Base-by-base conservation (phyloP, 2,113 vertebrate species). In the Cynopterus brachyotis region DNA sequence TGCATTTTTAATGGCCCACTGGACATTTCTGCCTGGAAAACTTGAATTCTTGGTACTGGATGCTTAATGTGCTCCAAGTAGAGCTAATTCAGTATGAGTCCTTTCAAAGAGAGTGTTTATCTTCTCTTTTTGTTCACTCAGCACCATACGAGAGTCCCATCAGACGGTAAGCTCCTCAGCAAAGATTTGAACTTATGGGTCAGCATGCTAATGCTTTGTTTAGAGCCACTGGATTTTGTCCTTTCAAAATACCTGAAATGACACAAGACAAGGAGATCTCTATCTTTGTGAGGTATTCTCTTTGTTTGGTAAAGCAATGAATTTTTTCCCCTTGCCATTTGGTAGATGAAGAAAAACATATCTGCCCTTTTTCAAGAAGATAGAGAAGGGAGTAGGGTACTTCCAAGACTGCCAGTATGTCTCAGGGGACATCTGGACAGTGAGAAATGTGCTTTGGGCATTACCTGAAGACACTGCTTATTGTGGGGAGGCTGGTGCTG, bases 51-150 rank as follows among this genome's bases (percentile, higher is more conserved):
- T 93, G 86, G 37, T 72, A 53, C 15, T 85, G 62, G 66, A 79
- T 78, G 30, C 26, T 94, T 75, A 87, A 86, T 87, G 57, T 80
- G 35, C 78, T 91, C 70, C 82, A 96, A 97, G 92, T 67, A 79
- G 87, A 94, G 47, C 73, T 86, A 87, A 89, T 94, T 81, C 47
- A 85, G 45, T 67, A 19, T 76, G 88, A 85, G 32, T 62, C 35
- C 42, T 69, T 89, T 55, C 53, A 78, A 72, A 93, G 35, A 85
- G 64, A 97, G 88, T 70, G n/a, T 35, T 72, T 40, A 69, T 75
- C 30, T 76, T 84, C 64, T 60, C 32, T 70, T 89, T 57, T 40
- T 90, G 76, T 91, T 92, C 69, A 59, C 47, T 96, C 37, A 76
- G 72, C 22, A 85, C 72, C 26, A 26, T 45, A 72, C 30, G 53